phyloP scores from a whole-genome alignment of 2,113 vertebrate species.

The Vidua macroura region DNA sequence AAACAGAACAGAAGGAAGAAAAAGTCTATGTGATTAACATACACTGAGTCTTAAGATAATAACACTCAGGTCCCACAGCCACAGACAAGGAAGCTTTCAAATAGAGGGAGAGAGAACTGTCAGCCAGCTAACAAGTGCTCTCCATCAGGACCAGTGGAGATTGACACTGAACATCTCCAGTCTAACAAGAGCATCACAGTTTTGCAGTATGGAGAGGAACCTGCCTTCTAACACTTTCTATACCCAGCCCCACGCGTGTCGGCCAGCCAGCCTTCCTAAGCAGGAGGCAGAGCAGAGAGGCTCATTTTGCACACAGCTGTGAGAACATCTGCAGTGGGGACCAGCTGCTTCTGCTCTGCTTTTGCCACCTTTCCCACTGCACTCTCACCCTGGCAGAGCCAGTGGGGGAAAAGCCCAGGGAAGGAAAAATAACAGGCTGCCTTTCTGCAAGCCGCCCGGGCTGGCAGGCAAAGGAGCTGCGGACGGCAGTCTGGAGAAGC shows the following conservation, averaged over 20 bases:
- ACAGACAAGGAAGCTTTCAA: background rate
- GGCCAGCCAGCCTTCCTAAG: background rate
- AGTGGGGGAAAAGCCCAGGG: background rate
- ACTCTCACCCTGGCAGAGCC: background rate
- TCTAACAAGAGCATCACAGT: background rate
- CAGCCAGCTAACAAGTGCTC: background rate
- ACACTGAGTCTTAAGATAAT: background rate
- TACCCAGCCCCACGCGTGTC: accelerated
- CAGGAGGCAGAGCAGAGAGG: background rate
- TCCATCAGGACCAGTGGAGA: background rate
- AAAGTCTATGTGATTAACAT: slow-evolving; percentile 26
- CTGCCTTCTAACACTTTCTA: background rate
- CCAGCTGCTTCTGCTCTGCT: background rate
- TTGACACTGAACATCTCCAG: background rate
- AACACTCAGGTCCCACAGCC: background rate
- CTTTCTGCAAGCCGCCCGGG: background rate
- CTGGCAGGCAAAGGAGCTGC: slow-evolving; percentile 9
- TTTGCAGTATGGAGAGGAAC: background rate
- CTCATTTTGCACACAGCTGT: background rate
- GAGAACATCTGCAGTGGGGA: background rate
- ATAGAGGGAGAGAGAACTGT: background rate
- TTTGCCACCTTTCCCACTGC: background rate
- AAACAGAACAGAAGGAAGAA: background rate
- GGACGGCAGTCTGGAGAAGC: background rate
- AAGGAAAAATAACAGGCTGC: background rate